Base-by-base conservation (phyloP, 2,113 vertebrate genomes). In the Oncorhynchus tshawytscha region DNA sequence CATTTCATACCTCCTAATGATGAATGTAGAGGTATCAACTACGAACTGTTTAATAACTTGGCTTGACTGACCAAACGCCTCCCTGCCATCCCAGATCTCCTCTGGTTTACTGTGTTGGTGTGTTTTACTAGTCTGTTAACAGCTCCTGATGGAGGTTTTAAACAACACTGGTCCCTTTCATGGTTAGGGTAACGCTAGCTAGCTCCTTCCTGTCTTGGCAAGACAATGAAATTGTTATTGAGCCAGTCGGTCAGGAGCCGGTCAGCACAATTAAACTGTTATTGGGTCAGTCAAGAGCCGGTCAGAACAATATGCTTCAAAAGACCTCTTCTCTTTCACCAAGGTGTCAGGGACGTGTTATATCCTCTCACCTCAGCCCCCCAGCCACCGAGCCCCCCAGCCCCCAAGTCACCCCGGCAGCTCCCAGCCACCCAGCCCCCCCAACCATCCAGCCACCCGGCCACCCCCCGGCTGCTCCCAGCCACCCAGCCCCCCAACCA, bases 121-220 rank as follows among this genome's bases (percentile, higher is more conserved):
- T 16, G 4, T 67, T 67, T 67, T 67, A 67, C 66, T 34, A 20
- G 31, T 20, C 25, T 68, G 67, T 68, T 68, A 68, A 39, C 16
- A 6, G 29, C 67, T 34, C 7, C 60, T 65, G 74, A 70, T 76
- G 77, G 77, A 45, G 78, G 73, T 57, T 25, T 24, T 65, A 67
- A 34, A 70, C 65, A 77, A 77, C 71, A 72, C 75, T 73, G 73
- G 72, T 76, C 76, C 66, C 73, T 82, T 79, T 79, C 78, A 79
- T 74, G 59, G 54, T 27, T 24, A 57, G 62, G 29, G 20, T 15
- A 62, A 49, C 4, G 15, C 51, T 54, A 18, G 51, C 51, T 75
- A 15, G 25, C 31, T 68, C 67, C 67, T 39, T 34, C 67, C 31
- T 68, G 59, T 7, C 15, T 5, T 67, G 65, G 65, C 65, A 29